phyloP scores from a whole-genome alignment of 2,888 invertebrate genomes.

The Empis livida region DNA sequence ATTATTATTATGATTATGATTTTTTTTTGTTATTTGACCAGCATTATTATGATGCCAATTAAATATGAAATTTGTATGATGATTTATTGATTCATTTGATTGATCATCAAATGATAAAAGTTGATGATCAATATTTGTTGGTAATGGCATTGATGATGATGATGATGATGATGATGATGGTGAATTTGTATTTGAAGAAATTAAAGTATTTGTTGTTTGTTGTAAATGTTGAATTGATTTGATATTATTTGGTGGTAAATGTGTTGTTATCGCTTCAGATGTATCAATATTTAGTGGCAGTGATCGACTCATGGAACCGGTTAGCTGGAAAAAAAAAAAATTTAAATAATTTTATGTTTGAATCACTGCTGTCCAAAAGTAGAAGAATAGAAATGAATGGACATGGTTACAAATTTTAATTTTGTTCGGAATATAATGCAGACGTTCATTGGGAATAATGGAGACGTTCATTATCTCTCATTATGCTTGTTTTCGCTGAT shows the following conservation, averaged over 20 bases:
- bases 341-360: background rate
- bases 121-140: background rate
- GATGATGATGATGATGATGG: background rate
- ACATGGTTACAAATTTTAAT: too few relatives aligned
- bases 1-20: too few relatives aligned
- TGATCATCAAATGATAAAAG: slow-evolving; percentile 6
- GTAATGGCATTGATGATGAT: background rate
- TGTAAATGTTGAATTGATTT: background rate
- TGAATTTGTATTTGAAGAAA: too few relatives aligned
- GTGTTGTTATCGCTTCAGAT: slow-evolving; percentile 17
- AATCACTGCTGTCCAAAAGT: too few relatives aligned
- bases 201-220: background rate
- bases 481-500: too few relatives aligned
- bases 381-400: too few relatives aligned
- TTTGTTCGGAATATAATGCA: too few relatives aligned
- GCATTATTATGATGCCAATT: slow-evolving; percentile 19
- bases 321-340: slow-evolving; percentile 18
- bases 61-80: slow-evolving; percentile 19
- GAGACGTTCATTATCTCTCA: too few relatives aligned
- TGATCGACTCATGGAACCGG: slow-evolving; percentile 31
- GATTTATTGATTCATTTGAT: slow-evolving; percentile 17
- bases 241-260: background rate
- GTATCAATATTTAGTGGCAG: slow-evolving; percentile 32
- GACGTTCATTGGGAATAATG: too few relatives aligned
- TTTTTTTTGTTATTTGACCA: slow-evolving; percentile 10